A percentile compares a stretch with the other conserved stretches of the same genome.
Evolutionary conservation across 1,140 invertebrate species (phyloP).

Genomic region (Drosophila kikkawai): DNA sequence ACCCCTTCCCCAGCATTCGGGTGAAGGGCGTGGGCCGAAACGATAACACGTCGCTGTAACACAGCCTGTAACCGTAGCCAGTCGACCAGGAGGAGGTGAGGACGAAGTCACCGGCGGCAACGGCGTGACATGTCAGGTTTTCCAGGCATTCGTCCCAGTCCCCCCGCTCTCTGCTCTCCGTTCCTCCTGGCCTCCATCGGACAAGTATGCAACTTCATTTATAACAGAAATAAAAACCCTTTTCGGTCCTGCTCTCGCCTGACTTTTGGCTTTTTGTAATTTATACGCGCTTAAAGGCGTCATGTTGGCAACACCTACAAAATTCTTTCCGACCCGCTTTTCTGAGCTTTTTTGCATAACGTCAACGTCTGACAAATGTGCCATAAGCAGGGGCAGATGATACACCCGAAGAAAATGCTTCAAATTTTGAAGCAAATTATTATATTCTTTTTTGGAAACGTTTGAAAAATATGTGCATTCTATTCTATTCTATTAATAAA

Average conservation of each 20-base stretch:
- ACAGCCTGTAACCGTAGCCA: constrained; percentile 44
- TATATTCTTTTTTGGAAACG: no score
- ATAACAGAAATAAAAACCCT: constrained; percentile 70
- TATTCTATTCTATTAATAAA: no score
- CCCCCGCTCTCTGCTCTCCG: not conserved
- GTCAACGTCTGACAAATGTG: constrained; percentile 80
- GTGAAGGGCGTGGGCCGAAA: constrained; percentile 44
- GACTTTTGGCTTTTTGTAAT: constrained; percentile 80
- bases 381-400: constrained; percentile 69
- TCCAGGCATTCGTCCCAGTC: constrained; percentile 6
- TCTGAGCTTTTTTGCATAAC: constrained; percentile 72
- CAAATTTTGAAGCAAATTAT: not conserved
- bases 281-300: constrained; percentile 81
- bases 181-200: not conserved
- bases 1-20: constrained; percentile 10
- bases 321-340: constrained; percentile 57
- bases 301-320: constrained; percentile 82
- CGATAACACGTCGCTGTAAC: constrained; percentile 60
- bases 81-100: constrained; percentile 34
- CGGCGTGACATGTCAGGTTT: constrained; percentile 76
- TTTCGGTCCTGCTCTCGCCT: constrained; percentile 47
- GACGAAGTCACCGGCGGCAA: constrained; percentile 18
- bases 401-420: not conserved
- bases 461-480: no score
- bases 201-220: constrained; percentile 76